These are phyloP conservation scores for Gordius sp. DNA, from an alignment of 2,888 invertebrate genomes.

Conservation along the genomic window DNA sequence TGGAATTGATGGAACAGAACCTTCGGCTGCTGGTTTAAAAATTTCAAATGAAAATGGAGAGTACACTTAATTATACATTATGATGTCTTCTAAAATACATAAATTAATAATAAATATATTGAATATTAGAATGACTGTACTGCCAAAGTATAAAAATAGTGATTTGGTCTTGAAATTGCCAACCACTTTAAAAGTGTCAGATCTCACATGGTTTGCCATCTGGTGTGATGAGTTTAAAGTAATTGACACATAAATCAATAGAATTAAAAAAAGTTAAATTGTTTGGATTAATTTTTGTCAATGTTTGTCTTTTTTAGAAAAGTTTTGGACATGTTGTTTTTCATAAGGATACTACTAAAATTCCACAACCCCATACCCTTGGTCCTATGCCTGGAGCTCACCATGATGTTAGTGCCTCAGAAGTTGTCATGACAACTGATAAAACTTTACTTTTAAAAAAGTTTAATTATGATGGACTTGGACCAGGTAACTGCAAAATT, in stretches of 20 bases:
- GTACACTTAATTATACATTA: not conserved
- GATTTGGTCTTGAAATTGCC: not conserved
- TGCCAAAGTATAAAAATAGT: not conserved
- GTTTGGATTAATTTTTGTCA: not conserved
- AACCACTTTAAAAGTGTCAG: not conserved
- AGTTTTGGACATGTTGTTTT: not conserved
- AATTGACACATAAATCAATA: not conserved
- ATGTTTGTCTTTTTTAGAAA: not conserved
- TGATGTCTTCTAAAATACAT: not conserved
- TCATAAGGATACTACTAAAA: not conserved
- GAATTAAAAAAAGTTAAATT: not conserved
- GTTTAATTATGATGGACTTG: conserved; percentile 7
- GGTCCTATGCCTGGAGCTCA: conserved; percentile 6
- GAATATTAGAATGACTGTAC: not conserved
- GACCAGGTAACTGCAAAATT: conserved; percentile 5
- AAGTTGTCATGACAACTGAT: not conserved
- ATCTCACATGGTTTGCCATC: not conserved
- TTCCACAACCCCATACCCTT: not conserved
- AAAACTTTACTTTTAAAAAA: not conserved
- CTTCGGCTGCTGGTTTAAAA: not conserved
- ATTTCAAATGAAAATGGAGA: not conserved
- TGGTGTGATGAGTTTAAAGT: not conserved
- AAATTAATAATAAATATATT: not conserved
- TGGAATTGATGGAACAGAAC: not conserved
- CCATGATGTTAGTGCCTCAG: not conserved